Evolutionary conservation across 2,113 vertebrate species (phyloP).

Genomic region (Microcebus tavaratra): DNA sequence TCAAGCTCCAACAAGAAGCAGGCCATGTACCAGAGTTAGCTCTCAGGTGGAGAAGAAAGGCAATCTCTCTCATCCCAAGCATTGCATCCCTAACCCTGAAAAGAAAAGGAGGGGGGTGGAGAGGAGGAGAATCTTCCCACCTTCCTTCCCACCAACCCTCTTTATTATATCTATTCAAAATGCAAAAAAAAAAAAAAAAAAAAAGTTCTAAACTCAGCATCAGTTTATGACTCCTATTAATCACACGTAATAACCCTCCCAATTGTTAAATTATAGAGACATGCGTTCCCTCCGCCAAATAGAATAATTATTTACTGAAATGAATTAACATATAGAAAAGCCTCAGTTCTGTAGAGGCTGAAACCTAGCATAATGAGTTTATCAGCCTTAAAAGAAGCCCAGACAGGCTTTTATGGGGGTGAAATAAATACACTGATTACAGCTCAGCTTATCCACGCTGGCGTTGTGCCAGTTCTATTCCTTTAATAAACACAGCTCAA

Average conservation of each 20-base stretch:
- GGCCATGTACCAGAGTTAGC: background rate
- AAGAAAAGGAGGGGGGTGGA: background rate
- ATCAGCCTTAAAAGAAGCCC: slow-evolving; percentile 55
- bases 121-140: background rate
- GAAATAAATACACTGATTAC: slow-evolving; percentile 65
- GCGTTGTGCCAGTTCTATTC: slow-evolving; percentile 58
- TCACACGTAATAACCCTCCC: slow-evolving; percentile 59
- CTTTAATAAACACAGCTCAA: slow-evolving; percentile 65
- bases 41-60: background rate
- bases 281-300: slow-evolving; percentile 56
- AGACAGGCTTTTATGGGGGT: background rate
- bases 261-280: slow-evolving; percentile 75
- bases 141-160: background rate
- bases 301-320: slow-evolving; percentile 76
- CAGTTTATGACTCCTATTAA: slow-evolving; percentile 71
- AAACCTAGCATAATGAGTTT: slow-evolving; percentile 69
- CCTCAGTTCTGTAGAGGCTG: slow-evolving; percentile 46
- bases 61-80: background rate
- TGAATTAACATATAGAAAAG: slow-evolving; percentile 67
- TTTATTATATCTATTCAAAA: slow-evolving; percentile 35
- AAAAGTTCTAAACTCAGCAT: slow-evolving; percentile 45
- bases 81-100: background rate
- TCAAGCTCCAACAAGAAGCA: background rate
- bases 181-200: slow-evolving; percentile 48
- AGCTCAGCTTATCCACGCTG: background rate